These are phyloP conservation scores for Bergia puertoricense DNA, from an alignment of 92 coral and sea anemone genomes.

Conservation along the genomic window DNA sequence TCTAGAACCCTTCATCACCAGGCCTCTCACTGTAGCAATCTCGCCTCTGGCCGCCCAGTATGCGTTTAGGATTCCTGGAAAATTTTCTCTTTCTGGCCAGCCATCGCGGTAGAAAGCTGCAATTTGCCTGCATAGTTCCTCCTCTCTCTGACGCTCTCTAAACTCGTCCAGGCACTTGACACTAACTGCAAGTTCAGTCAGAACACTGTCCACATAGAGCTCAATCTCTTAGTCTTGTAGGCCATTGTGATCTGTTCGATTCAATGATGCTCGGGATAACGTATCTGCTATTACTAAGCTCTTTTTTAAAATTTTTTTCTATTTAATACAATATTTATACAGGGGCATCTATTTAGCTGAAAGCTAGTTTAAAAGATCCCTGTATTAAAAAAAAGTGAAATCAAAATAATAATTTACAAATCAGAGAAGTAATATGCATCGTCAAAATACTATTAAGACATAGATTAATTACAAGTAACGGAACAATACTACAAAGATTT, in stretches of 20 bases:
- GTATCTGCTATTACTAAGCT: constrained; percentile 50
- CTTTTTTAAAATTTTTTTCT: no score
- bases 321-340: no score
- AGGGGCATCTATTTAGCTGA: no score
- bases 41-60: constrained; percentile 59
- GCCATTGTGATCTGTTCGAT: constrained; percentile 9
- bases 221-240: constrained; percentile 63
- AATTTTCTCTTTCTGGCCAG: constrained; percentile 63
- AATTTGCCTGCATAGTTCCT: constrained; percentile 62
- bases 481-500: no score
- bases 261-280: constrained; percentile 44
- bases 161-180: constrained; percentile 59
- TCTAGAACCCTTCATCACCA: constrained; percentile 58
- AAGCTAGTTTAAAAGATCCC: no score
- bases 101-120: constrained; percentile 51
- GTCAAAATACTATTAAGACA: no score
- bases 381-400: no score
- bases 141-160: constrained; percentile 56
- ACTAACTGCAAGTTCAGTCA: constrained; percentile 52
- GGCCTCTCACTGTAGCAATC: constrained; percentile 51
- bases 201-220: constrained; percentile 55
- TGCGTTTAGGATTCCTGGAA: constrained; percentile 55
- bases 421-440: no score
- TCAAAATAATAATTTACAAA: no score
- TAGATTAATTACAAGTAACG: no score